phyloP scores from a whole-genome alignment of 2,797 vertebrate genomes.

The Halcyon badia region DNA sequence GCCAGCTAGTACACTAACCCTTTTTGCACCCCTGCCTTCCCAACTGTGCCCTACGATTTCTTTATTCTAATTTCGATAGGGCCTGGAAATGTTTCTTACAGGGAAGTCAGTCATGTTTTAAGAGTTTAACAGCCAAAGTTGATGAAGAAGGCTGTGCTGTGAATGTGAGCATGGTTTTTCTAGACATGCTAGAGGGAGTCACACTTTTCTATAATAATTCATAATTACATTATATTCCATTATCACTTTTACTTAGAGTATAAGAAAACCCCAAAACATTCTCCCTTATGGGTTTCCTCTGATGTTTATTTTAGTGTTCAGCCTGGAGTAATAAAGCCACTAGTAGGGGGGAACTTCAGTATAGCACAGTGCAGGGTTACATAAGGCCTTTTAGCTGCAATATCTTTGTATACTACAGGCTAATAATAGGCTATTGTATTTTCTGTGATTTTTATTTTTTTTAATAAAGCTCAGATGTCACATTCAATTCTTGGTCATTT shows the following conservation, averaged over 20 bases:
- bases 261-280: background rate
- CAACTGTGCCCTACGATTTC: rapidly evolving
- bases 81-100: background rate
- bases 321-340: background rate
- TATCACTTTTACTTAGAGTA: background rate
- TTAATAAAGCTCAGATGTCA: background rate
- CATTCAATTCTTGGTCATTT: background rate
- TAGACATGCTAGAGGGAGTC: background rate
- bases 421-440: slow-evolving; percentile 39
- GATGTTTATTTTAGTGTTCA: background rate
- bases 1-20: background rate
- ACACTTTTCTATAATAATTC: background rate
- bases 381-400: slow-evolving; percentile 2
- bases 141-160: background rate
- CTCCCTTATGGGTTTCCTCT: background rate
- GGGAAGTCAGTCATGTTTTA: background rate
- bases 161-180: background rate
- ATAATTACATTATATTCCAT: background rate
- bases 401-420: slow-evolving; percentile 11
- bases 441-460: background rate
- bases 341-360: background rate
- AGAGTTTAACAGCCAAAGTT: background rate
- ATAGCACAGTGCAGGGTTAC: background rate
- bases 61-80: background rate
- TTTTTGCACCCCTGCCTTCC: background rate